Conservation (phyloP, 1,140 invertebrate species). For the Heliothis subflexa region DNA sequence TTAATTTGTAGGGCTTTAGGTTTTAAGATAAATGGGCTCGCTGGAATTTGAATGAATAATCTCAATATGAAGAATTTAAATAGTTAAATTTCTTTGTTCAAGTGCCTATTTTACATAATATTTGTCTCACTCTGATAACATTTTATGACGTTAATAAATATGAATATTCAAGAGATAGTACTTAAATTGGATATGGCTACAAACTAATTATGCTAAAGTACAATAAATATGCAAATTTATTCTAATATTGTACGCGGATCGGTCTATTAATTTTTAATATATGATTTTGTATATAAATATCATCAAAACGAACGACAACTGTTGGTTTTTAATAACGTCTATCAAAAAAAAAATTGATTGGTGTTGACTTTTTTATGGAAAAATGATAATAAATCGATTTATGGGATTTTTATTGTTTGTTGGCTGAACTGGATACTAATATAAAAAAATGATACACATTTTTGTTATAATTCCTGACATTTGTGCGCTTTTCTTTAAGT, state of each 20-base stretch:
- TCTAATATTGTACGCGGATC: slow-evolving; percentile 55
- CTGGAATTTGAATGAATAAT: too few relatives aligned
- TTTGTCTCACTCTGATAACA: slow-evolving; percentile 22
- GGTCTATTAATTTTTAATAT: slow-evolving; percentile 54
- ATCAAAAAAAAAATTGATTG: slow-evolving; percentile 25
- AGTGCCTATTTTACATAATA: slow-evolving; percentile 20
- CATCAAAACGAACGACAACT: slow-evolving; percentile 12
- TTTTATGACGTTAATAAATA: slow-evolving; percentile 32
- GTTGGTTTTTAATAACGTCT: slow-evolving; percentile 31
- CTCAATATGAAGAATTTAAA: neutral
- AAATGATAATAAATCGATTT: slow-evolving; percentile 22
- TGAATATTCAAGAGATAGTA: slow-evolving; percentile 49
- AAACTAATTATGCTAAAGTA: slow-evolving; percentile 55
- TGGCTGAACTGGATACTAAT: neutral
- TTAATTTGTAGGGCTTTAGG: too few relatives aligned
- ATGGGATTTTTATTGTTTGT: slow-evolving; percentile 16
- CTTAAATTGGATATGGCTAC: slow-evolving; percentile 45
- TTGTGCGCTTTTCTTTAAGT: too few relatives aligned
- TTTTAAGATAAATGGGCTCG: too few relatives aligned
- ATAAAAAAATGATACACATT: neutral
- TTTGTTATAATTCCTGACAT: neutral
- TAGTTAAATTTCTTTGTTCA: too few relatives aligned
- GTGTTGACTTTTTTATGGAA: slow-evolving; percentile 41
- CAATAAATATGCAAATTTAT: slow-evolving; percentile 67
- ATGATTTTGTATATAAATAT: slow-evolving; percentile 27